phyloP scores from a whole-genome alignment of 2,797 vertebrate species.

The Rousettus madagascariensis region DNA sequence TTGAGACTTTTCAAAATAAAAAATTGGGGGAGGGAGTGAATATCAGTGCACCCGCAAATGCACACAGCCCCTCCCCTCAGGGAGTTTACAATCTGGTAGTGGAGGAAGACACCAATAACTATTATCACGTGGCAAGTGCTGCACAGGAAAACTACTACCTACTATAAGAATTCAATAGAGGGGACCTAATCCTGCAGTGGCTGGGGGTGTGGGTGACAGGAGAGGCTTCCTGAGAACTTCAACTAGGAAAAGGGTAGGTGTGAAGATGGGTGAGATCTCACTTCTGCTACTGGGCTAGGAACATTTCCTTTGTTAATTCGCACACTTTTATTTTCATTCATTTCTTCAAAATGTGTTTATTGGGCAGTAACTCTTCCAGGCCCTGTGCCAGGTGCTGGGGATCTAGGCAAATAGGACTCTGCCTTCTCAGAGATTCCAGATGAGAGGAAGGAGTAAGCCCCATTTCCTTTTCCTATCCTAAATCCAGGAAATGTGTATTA shows the following conservation, averaged over 20 bases:
- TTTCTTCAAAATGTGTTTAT: constrained; percentile 26
- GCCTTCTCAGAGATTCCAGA: constrained; percentile 25
- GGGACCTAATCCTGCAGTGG: not conserved
- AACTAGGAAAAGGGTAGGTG: constrained; percentile 31
- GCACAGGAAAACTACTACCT: not conserved
- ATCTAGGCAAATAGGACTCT: not conserved
- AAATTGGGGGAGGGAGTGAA: not conserved
- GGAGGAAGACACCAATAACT: constrained; percentile 13
- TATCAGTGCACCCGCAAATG: not conserved
- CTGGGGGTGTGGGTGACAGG: not conserved
- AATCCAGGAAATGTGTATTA: constrained; percentile 55
- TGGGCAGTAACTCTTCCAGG: not conserved
- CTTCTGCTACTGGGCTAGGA: constrained; percentile 6
- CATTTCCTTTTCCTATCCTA: constrained; percentile 43
- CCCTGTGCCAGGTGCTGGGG: constrained; percentile 36
- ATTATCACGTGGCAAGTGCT: not conserved
- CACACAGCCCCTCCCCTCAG: not conserved
- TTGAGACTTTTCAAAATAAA: constrained; percentile 38
- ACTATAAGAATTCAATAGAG: not conserved
- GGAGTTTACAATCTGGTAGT: constrained; percentile 2
- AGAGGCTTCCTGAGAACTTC: constrained; percentile 48
- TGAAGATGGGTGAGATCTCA: constrained; percentile 22
- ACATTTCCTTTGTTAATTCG: constrained; percentile 59
- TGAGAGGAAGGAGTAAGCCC: not conserved
- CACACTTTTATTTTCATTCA: constrained; percentile 55